Evolutionary conservation across 2,888 invertebrate species (phyloP), one percentile per base, ranked within the genome.

Genomic region (Agriotes lineatus): DNA sequence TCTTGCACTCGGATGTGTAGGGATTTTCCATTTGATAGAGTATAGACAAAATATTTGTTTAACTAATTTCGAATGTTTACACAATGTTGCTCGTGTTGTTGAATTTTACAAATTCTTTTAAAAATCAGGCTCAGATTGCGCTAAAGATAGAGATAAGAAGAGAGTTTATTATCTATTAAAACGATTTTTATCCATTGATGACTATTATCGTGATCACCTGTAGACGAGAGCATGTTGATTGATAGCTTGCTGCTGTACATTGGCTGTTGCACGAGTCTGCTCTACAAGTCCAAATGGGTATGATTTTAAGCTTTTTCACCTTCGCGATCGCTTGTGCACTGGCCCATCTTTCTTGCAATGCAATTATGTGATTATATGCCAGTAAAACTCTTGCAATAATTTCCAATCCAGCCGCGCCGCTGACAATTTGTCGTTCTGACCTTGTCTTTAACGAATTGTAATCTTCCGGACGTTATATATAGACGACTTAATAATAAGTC

Each of bases 381-480:
- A 16, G 58, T 35, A 30, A 59, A 52, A 60, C 45, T n/a, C 33
- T 33, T 33, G 52, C 37, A 57, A 65, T 65, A 65, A 65, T 65
- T 66, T 60, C 44, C 59, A 66, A 66, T 66, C 59, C 50, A 20
- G 30, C n/a, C 14, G 14, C 39, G 37, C 39, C 9, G 22, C 20
- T 39, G 12, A 25, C 57, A 57, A 57, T 39, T 57, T 19, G 18
- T 39, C 3, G 20, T 14, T 9, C 42, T 57, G 57, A 39, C 57
- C 57, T 57, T 57, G 57, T 10, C 39, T 52, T 48, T 57, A 57
- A 57, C 57, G 7, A 33, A 1, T 7, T 6, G 10, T 57, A 20
- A 52, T 62, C 52, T 62, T 50, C 52, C 35, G 12, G 39, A 20
- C 37, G 16, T 30, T 52, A 67, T 44, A 45, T 39, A 59, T 59